phyloP scores from a whole-genome alignment of 2,113 vertebrate genomes.

The Ailurus styani region DNA sequence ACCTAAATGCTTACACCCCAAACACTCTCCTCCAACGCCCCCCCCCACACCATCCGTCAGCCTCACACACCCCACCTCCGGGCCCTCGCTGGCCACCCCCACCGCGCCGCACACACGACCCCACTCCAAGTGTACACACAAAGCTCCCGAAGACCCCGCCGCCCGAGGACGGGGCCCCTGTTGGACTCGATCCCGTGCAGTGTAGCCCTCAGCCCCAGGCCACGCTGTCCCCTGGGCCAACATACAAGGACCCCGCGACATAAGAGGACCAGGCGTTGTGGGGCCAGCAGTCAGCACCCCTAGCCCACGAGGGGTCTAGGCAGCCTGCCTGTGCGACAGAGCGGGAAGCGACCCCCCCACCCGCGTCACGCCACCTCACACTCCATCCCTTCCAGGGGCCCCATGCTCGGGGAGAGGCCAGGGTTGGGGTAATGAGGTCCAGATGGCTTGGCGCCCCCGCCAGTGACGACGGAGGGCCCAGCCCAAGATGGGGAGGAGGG shows the following conservation, averaged over 20 bases:
- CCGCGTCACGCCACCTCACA: conserved; percentile 4
- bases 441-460: conserved; percentile 68
- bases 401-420: conserved; percentile 39
- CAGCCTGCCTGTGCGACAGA: not conserved
- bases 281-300: not conserved
- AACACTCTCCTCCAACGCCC: not conserved
- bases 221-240: not conserved
- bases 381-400: conserved; percentile 59
- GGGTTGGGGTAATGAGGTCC: conserved; percentile 71
- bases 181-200: too few relatives aligned
- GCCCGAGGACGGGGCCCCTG: not conserved
- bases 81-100: not conserved
- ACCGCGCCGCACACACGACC: not conserved
- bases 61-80: not conserved
- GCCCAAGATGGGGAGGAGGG: conserved; percentile 46
- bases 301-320: not conserved
- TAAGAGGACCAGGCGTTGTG: not conserved
- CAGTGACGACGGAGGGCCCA: conserved; percentile 49
- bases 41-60: not conserved
- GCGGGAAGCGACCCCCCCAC: conserved; percentile 27
- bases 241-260: not conserved
- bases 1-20: not conserved
- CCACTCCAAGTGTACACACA: not conserved
- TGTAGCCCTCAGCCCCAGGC: not conserved
- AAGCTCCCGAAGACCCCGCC: not conserved